These are phyloP conservation scores for Albula goreensis DNA, from an alignment of 2,113 vertebrate genomes.

Conservation along the genomic window DNA sequence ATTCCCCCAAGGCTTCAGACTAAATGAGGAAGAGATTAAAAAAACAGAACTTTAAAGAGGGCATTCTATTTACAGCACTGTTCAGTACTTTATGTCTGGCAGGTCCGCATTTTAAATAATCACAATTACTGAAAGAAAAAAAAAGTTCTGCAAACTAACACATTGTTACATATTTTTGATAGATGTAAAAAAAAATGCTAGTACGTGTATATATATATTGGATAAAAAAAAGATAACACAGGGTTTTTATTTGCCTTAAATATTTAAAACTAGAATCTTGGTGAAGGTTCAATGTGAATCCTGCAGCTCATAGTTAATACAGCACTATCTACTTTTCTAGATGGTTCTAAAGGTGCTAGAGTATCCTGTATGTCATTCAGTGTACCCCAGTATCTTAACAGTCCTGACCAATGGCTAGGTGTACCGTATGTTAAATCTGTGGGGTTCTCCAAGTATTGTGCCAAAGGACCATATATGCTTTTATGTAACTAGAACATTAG, in stretches of 20 bases:
- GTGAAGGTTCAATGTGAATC: slow-evolving; percentile 52
- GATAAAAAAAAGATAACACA: slow-evolving; percentile 55
- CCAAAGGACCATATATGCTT: slow-evolving; percentile 67
- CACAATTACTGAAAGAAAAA: slow-evolving; percentile 24
- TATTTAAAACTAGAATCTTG: slow-evolving; percentile 69
- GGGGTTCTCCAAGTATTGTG: slow-evolving; percentile 58
- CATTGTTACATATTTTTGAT: slow-evolving; percentile 54
- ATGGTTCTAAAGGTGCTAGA: slow-evolving; percentile 71
- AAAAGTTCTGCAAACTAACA: slow-evolving; percentile 16
- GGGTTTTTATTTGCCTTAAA: slow-evolving; percentile 74
- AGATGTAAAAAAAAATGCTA: slow-evolving; percentile 59
- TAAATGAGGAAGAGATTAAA: slow-evolving; percentile 38
- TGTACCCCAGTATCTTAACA: slow-evolving; percentile 54
- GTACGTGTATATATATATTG: slow-evolving; percentile 68
- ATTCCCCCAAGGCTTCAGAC: slow-evolving; percentile 15
- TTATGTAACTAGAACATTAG: slow-evolving; percentile 34
- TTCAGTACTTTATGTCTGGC: slow-evolving; percentile 60
- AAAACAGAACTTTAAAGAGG: slow-evolving; percentile 15
- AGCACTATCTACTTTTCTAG: slow-evolving; percentile 60
- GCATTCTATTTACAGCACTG: slow-evolving; percentile 20
- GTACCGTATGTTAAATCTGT: slow-evolving; percentile 49
- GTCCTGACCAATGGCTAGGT: slow-evolving; percentile 52
- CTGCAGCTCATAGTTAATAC: slow-evolving; percentile 63
- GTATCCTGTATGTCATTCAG: slow-evolving; percentile 62
- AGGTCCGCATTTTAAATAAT: slow-evolving; percentile 46